Conservation (phyloP, 2,113 vertebrate species). For the Coturnix japonica region DNA sequence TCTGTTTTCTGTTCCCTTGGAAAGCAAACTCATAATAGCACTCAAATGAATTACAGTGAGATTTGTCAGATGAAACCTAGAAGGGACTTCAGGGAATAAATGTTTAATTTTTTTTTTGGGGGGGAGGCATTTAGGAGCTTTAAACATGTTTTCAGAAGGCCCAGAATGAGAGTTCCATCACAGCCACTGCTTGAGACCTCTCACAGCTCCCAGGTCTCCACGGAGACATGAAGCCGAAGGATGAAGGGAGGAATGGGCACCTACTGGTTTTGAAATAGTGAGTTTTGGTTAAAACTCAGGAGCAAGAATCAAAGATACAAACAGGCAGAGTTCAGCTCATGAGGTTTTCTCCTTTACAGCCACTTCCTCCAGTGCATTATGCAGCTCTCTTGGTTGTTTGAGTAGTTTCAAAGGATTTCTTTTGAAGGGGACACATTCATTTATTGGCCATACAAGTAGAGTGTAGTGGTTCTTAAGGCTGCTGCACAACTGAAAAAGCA, state of each 20-base stretch:
- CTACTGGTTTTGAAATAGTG: neutral
- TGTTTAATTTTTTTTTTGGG: neutral
- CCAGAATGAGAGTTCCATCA: neutral
- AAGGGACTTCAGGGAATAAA: conserved; percentile 31
- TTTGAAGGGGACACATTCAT: neutral
- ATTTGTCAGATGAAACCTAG: conserved; percentile 38
- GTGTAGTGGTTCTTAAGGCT: neutral
- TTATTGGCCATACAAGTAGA: neutral
- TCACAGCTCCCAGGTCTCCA: neutral
- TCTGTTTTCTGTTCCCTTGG: conserved; percentile 36
- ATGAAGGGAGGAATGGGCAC: neutral
- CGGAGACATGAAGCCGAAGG: neutral
- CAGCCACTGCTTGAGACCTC: neutral
- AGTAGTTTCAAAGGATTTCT: neutral
- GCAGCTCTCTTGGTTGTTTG: neutral
- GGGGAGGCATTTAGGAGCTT: conserved; percentile 19
- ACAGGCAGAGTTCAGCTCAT: neutral
- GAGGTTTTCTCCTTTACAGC: neutral
- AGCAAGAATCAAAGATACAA: neutral
- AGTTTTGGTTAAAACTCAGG: neutral
- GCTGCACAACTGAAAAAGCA: neutral
- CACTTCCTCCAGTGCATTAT: neutral
- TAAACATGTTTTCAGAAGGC: neutral
- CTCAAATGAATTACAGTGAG: conserved; percentile 42
- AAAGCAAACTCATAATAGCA: conserved; percentile 11